These are phyloP conservation scores for Stenodera caucasica DNA, from an alignment of 2,888 invertebrate genomes.

Conservation along the genomic window DNA sequence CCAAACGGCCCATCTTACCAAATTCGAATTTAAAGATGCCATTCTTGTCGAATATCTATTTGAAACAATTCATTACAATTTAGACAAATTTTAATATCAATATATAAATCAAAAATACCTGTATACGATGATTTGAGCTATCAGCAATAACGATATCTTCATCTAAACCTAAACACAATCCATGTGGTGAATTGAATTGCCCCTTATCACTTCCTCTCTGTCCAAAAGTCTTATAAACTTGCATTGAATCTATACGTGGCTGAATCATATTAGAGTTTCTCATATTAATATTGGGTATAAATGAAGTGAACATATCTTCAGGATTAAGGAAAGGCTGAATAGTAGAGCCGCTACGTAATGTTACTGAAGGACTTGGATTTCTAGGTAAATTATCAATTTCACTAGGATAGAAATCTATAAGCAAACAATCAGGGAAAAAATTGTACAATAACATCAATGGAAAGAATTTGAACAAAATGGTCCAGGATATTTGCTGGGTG, in stretches of 20 bases:
- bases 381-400: constrained; percentile 28
- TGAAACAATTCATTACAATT: constrained; percentile 11
- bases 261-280: constrained; percentile 22
- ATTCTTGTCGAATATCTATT: constrained; percentile 88
- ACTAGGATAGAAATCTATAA: not conserved
- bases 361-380: constrained; percentile 48
- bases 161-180: constrained; percentile 91
- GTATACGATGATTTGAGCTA: constrained; percentile 95
- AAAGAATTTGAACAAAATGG: not conserved
- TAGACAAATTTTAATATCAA: not conserved
- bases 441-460: not conserved
- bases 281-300: constrained; percentile 55
- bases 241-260: constrained; percentile 78
- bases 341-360: not conserved
- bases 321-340: constrained; percentile 47
- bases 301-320: constrained; percentile 59
- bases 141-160: constrained; percentile 97
- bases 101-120: constrained; percentile 57
- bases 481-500: constrained; percentile 9
- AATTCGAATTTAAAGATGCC: constrained; percentile 93
- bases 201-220: constrained; percentile 89
- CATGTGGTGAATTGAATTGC: constrained; percentile 96
- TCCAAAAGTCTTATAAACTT: constrained; percentile 90
- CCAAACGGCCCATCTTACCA: constrained; percentile 92
- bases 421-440: not conserved